phyloP scores from a whole-genome alignment of 2,888 invertebrate genomes.

The Ceramica pisi region DNA sequence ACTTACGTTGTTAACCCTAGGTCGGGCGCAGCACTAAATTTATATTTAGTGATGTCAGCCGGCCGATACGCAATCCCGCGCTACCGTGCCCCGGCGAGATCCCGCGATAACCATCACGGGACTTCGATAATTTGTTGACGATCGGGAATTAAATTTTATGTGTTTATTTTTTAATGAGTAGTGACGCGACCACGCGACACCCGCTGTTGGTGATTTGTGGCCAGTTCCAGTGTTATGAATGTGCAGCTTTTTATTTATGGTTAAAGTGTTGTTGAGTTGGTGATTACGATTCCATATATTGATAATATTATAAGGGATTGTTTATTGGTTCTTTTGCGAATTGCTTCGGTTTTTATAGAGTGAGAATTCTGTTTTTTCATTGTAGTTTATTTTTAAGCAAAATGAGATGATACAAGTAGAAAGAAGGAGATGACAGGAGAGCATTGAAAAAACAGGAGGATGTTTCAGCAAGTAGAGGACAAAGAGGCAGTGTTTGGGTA shows the following conservation, averaged over 20 bases:
- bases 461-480: too few relatives aligned
- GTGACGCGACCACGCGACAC: conserved; percentile 63
- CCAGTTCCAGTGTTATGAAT: conserved; percentile 55
- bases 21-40: conserved; percentile 82
- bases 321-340: conserved; percentile 38
- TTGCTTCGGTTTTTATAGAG: conserved; percentile 12
- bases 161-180: conserved; percentile 71
- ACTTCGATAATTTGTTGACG: conserved; percentile 81
- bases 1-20: conserved; percentile 83
- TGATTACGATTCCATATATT: conserved; percentile 56
- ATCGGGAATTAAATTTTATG: conserved; percentile 76
- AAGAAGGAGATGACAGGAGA: neutral
- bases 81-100: conserved; percentile 82
- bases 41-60: conserved; percentile 85
- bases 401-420: neutral
- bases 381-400: neutral
- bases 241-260: conserved; percentile 56
- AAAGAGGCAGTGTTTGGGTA: too few relatives aligned
- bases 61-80: conserved; percentile 82
- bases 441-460: too few relatives aligned
- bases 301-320: conserved; percentile 48
- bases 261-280: conserved; percentile 48
- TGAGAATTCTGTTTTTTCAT: too few relatives aligned
- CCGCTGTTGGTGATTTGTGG: conserved; percentile 63
- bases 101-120: conserved; percentile 76